A percentile compares a stretch with the other conserved stretches of the same genome.
These are phyloP conservation scores for Pachyuromys duprasi DNA, from an alignment of 2,797 vertebrate species.

Conservation along the genomic window DNA sequence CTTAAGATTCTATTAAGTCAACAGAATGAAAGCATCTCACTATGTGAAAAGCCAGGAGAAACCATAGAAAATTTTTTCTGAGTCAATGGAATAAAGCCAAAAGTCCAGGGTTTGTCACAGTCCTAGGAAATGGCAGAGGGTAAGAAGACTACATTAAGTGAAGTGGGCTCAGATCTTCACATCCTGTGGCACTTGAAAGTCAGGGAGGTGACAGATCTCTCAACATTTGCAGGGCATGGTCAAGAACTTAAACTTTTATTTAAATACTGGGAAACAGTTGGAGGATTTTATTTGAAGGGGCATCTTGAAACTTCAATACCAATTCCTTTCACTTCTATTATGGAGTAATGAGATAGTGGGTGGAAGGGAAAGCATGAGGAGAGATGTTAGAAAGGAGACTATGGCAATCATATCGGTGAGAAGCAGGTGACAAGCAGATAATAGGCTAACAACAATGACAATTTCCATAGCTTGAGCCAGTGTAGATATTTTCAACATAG, in stretches of 20 bases:
- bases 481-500: background rate
- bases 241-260: slow-evolving; percentile 7
- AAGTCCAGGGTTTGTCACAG: background rate
- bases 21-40: background rate
- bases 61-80: background rate
- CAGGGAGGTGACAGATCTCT: background rate
- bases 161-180: background rate
- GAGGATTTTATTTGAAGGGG: background rate
- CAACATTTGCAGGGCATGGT: background rate
- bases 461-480: background rate
- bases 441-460: background rate
- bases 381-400: background rate
- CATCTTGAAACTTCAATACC: background rate
- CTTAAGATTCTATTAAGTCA: background rate
- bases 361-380: background rate
- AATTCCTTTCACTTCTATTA: background rate
- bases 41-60: background rate
- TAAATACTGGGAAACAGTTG: background rate
- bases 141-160: background rate
- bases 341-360: background rate
- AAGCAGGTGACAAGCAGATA: no score
- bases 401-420: background rate
- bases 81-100: background rate
- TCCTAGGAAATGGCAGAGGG: background rate
- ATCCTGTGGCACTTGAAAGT: background rate